Percentiles rank a stretch among this genome's conserved stretches.
These are phyloP conservation scores for Ptychoptera albimana DNA, from an alignment of 2,888 invertebrate species.

Conservation along the genomic window DNA sequence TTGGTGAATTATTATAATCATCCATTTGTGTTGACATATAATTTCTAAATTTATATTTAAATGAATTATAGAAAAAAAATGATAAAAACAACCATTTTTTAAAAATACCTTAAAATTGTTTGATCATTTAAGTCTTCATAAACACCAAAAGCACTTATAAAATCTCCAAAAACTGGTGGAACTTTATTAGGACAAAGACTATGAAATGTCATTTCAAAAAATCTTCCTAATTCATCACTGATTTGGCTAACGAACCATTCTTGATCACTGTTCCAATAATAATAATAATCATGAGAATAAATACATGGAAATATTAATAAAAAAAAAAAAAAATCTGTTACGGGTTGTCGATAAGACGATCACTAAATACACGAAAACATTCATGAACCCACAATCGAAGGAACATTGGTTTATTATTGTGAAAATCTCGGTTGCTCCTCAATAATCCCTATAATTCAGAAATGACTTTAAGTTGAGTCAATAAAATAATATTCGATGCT, in stretches of 20 bases:
- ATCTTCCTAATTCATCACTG: constrained; percentile 55
- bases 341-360: constrained; percentile 61
- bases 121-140: constrained; percentile 67
- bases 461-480: too few relatives aligned
- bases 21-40: constrained; percentile 33
- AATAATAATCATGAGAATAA: too few relatives aligned
- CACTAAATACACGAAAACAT: constrained; percentile 67
- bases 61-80: too few relatives aligned
- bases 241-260: constrained; percentile 60
- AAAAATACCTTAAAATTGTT: constrained; percentile 26
- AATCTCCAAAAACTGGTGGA: constrained; percentile 61
- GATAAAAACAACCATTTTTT: too few relatives aligned
- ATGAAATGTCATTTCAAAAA: constrained; percentile 67
- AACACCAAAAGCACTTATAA: constrained; percentile 56
- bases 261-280: too few relatives aligned
- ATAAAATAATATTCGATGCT: too few relatives aligned
- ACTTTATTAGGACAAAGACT: constrained; percentile 57
- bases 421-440: constrained; percentile 58
- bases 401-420: constrained; percentile 52
- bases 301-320: background rate
- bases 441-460: constrained; percentile 41
- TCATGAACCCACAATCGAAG: constrained; percentile 78
- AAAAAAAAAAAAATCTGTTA: constrained; percentile 21
- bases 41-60: constrained; percentile 19
- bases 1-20: constrained; percentile 55